Percentiles rank a stretch among this genome's conserved stretches.
These are phyloP conservation scores for Chaetodon trifascialis DNA, from an alignment of 2,113 vertebrate genomes.

Conservation along the genomic window DNA sequence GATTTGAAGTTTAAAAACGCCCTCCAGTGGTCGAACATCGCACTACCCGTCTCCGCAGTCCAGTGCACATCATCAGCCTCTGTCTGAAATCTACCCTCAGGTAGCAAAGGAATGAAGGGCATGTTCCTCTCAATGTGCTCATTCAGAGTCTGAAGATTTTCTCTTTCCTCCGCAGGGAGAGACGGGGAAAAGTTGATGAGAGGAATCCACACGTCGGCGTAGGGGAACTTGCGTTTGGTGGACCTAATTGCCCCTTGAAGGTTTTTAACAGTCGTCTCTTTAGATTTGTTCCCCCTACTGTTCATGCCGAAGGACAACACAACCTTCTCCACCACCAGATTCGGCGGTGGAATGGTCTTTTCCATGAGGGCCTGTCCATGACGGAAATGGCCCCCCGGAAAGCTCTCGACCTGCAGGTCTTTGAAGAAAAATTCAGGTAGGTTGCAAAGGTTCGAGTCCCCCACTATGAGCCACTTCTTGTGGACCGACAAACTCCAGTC, in stretches of 20 bases:
- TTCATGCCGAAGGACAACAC: neutral
- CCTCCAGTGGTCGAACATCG: too few relatives aligned
- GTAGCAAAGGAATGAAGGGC: too few relatives aligned
- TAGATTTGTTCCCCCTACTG: neutral
- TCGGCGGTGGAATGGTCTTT: neutral
- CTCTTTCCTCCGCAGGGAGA: too few relatives aligned
- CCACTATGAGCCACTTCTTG: neutral
- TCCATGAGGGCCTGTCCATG: neutral
- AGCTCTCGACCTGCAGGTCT: neutral
- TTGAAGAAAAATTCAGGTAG: neutral
- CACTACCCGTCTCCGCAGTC: too few relatives aligned
- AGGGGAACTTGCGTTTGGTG: neutral
- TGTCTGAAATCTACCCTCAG: too few relatives aligned
- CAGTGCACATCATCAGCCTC: too few relatives aligned
- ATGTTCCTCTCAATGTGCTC: too few relatives aligned
- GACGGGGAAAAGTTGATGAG: too few relatives aligned
- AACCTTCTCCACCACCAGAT: neutral
- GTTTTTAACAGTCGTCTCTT: neutral
- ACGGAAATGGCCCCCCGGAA: neutral
- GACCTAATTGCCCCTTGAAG: neutral
- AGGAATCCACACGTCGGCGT: neutral
- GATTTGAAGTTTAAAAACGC: too few relatives aligned
- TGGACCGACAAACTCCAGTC: neutral
- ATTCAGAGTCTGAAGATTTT: too few relatives aligned
- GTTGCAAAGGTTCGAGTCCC: neutral